These are phyloP conservation scores for Hemiprocne comata DNA, from an alignment of 2,113 vertebrate genomes.

Conservation along the genomic window DNA sequence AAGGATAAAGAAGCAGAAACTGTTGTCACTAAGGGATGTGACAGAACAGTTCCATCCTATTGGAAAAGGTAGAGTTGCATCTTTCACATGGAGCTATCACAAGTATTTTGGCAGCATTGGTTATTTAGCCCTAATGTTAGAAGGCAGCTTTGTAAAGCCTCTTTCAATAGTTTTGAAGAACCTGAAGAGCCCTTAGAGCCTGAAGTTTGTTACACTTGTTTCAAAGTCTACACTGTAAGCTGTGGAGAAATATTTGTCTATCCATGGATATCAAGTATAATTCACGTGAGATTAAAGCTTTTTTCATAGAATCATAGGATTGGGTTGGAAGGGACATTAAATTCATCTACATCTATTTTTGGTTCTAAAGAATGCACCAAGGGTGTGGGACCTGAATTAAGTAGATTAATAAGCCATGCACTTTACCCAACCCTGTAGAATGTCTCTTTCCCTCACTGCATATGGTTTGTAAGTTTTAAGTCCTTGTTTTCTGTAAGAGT, in stretches of 20 bases:
- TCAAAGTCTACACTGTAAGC: not conserved
- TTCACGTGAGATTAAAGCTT: rapidly evolving
- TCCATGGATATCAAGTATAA: rapidly evolving
- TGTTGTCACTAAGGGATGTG: not conserved
- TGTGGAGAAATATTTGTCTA: not conserved
- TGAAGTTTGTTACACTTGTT: rapidly evolving
- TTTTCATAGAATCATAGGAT: no score
- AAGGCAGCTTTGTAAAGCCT: not conserved
- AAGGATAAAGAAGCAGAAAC: not conserved
- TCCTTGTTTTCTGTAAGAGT: not conserved
- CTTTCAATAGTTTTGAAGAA: not conserved
- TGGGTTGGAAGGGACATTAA: no score
- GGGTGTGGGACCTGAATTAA: rapidly evolving
- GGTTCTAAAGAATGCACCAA: rapidly evolving
- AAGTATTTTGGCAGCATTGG: not conserved
- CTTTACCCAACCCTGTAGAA: not conserved
- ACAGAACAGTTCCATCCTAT: not conserved
- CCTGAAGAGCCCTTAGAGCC: not conserved
- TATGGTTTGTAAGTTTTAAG: no score
- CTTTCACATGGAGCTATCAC: rapidly evolving
- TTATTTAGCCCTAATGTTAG: rapidly evolving
- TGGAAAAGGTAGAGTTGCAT: not conserved
- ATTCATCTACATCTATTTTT: no score
- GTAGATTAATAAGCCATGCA: no score
- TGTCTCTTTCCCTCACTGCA: rapidly evolving